These are phyloP conservation scores for Liasis olivaceus DNA, from an alignment of 2,797 vertebrate genomes.

Conservation along the genomic window DNA sequence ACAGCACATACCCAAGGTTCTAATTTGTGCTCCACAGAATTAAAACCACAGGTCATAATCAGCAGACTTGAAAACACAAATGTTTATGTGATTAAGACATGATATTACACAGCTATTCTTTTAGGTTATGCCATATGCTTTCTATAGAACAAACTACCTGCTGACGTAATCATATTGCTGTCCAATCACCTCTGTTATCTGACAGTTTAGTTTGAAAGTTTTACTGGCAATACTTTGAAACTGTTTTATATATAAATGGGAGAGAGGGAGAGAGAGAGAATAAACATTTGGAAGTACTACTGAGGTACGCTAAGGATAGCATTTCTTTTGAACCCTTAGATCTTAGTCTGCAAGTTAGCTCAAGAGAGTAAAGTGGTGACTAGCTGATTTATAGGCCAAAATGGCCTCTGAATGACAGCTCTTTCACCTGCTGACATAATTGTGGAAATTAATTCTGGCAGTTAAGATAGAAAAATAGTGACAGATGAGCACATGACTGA, in stretches of 20 bases:
- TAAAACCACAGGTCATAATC: neutral
- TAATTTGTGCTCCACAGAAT: accelerated
- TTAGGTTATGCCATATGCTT: accelerated
- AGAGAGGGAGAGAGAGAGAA: neutral
- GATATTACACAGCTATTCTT: neutral
- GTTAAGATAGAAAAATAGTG: slow-evolving; percentile 23
- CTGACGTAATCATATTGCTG: neutral
- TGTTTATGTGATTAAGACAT: neutral
- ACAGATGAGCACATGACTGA: slow-evolving; percentile 33
- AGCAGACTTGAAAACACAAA: neutral
- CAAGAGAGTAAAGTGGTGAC: neutral
- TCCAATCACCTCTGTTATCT: neutral
- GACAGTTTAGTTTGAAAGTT: neutral
- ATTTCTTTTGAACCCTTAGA: neutral
- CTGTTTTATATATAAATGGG: neutral
- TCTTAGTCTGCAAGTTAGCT: slow-evolving; percentile 16
- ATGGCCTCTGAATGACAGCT: slow-evolving; percentile 25
- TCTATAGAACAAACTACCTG: neutral
- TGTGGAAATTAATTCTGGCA: slow-evolving; percentile 39
- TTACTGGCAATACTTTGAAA: neutral
- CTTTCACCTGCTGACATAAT: slow-evolving; percentile 28
- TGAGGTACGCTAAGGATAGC: neutral
- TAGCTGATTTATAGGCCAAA: slow-evolving; percentile 25
- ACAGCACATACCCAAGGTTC: neutral
- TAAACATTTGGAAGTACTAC: neutral